Evolutionary conservation across 2,113 vertebrate species (phyloP).

Genomic region (Verasper variegatus): DNA sequence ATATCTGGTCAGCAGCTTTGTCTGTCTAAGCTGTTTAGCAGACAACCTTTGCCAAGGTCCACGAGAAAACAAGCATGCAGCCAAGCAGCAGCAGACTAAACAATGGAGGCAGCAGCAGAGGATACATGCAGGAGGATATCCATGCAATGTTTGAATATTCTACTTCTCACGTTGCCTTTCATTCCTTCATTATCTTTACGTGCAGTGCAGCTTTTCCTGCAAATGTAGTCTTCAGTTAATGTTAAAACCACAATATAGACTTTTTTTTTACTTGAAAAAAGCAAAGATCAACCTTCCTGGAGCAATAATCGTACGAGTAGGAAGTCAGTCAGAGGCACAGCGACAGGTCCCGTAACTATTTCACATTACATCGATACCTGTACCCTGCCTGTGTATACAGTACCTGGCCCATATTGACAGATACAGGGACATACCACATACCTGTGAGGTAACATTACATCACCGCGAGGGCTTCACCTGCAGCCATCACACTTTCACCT

Average conservation of each 20-base stretch:
- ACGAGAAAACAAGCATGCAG: conserved; percentile 40
- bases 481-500: conserved; percentile 40
- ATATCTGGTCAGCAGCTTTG: conserved; percentile 80
- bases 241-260: not conserved
- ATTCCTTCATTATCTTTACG: not conserved
- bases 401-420: not conserved
- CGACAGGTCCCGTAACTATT: conserved; percentile 10
- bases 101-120: not conserved
- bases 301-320: not conserved
- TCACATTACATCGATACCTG: conserved; percentile 30
- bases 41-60: conserved; percentile 64
- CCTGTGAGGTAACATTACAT: conserved; percentile 54
- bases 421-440: conserved; percentile 9
- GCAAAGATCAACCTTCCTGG: not conserved
- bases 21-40: conserved; percentile 70
- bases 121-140: not conserved
- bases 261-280: not conserved
- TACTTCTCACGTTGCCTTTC: too few relatives aligned
- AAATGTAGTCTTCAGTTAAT: not conserved
- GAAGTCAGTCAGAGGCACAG: not conserved
- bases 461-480: conserved; percentile 23
- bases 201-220: not conserved
- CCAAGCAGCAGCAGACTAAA: conserved; percentile 24
- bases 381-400: not conserved
- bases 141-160: too few relatives aligned